Evolutionary conservation across 2,113 vertebrate species (phyloP).

Genomic region (Vombatus ursinus): DNA sequence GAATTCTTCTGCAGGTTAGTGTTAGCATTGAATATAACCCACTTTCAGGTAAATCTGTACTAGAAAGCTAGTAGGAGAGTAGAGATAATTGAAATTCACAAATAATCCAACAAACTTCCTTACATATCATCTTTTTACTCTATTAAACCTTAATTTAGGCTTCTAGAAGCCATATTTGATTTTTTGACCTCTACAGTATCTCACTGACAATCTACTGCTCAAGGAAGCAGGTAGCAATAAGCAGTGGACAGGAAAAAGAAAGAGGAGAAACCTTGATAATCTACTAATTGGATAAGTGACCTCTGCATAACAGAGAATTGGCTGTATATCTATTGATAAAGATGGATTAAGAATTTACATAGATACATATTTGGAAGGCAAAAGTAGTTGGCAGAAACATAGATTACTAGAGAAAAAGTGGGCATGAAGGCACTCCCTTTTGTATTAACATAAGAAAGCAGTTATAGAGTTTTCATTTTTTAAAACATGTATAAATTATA

Average conservation of each 20-base stretch:
- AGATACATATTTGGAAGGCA: background rate
- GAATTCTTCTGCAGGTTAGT: no score
- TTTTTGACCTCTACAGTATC: no score
- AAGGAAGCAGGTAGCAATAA: constrained; percentile 1
- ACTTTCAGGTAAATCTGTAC: no score
- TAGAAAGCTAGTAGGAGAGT: no score
- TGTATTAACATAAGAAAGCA: constrained; percentile 21
- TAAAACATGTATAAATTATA: background rate
- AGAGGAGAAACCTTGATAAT: background rate
- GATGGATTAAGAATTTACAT: constrained; percentile 18
- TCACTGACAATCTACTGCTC: background rate
- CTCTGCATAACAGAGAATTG: no score
- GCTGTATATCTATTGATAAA: background rate
- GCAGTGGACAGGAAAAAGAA: background rate
- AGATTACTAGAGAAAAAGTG: background rate
- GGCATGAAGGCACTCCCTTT: background rate
- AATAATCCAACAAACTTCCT: no score
- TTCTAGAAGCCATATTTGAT: no score
- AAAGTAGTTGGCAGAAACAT: constrained; percentile 31
- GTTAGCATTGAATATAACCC: no score
- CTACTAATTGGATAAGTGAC: background rate
- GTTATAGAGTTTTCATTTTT: constrained; percentile 16
- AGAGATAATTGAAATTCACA: no score
- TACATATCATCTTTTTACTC: no score
- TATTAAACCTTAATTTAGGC: no score